A percentile compares a stretch with the other conserved stretches of the same genome.
These are phyloP conservation scores for Girardinichthys multiradiatus DNA, from an alignment of 2,113 vertebrate species.

Conservation along the genomic window DNA sequence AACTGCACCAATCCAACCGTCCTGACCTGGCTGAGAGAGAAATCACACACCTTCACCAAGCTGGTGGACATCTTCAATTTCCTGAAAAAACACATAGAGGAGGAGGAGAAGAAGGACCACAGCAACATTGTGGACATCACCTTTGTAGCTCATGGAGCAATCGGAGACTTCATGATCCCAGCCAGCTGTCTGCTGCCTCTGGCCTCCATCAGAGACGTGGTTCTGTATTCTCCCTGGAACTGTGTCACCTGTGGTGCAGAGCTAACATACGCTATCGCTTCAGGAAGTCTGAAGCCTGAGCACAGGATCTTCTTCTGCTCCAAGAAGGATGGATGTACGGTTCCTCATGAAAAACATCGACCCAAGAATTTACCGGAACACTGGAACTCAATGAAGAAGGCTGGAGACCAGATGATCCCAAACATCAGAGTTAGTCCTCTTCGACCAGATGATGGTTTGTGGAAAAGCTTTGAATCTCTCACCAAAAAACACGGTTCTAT, in stretches of 20 bases:
- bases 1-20: not conserved
- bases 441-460: fast-evolving
- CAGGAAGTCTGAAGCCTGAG: not conserved
- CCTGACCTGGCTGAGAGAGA: not conserved
- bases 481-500: not conserved
- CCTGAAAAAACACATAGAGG: not conserved
- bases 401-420: constrained; percentile 11
- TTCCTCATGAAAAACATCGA: not conserved
- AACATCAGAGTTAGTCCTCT: constrained; percentile 14
- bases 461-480: fast-evolving
- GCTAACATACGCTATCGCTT: not conserved
- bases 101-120: not conserved
- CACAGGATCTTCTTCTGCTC: not conserved
- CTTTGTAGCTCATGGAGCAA: not conserved
- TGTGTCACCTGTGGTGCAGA: not conserved
- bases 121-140: not conserved
- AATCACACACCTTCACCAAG: not conserved
- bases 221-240: constrained; percentile 14
- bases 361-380: not conserved
- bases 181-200: constrained; percentile 23
- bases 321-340: not conserved
- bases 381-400: constrained; percentile 22
- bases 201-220: not conserved
- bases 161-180: constrained; percentile 1
- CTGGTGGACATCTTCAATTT: not conserved